Conservation (phyloP, 1,140 invertebrate species). For the Drosophila equinoxialis region DNA sequence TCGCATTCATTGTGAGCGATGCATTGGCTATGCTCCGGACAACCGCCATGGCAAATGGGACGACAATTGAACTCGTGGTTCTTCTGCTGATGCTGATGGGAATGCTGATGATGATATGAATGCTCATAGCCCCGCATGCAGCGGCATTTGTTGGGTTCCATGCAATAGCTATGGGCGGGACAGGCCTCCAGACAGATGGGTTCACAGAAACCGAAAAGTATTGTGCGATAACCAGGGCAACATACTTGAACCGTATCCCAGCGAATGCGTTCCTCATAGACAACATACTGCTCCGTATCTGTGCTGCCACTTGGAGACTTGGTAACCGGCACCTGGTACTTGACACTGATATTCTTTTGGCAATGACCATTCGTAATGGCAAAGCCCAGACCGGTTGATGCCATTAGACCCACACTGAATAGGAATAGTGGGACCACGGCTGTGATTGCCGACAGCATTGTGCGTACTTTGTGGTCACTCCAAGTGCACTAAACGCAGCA, state of each 20-base stretch:
- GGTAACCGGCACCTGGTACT: slow-evolving; percentile 73
- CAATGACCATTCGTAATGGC: slow-evolving; percentile 71
- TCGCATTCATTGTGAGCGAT: slow-evolving; percentile 69
- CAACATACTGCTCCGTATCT: slow-evolving; percentile 43
- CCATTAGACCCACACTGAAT: slow-evolving; percentile 23
- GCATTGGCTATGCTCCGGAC: slow-evolving; percentile 69
- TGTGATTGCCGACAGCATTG: slow-evolving; percentile 37
- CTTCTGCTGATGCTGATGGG: slow-evolving; percentile 61
- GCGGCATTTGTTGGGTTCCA: slow-evolving; percentile 85
- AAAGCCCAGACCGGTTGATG: slow-evolving; percentile 25
- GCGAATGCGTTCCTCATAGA: slow-evolving; percentile 67
- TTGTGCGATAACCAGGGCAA: slow-evolving; percentile 73
- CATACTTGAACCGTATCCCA: slow-evolving; percentile 71
- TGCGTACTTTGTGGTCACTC: slow-evolving; percentile 30
- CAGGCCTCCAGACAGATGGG: slow-evolving; percentile 64
- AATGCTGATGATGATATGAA: slow-evolving; percentile 74
- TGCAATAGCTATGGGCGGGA: slow-evolving; percentile 84
- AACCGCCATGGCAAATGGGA: slow-evolving; percentile 68
- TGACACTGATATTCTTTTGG: slow-evolving; percentile 72
- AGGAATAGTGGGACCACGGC: slow-evolving; percentile 24
- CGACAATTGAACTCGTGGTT: slow-evolving; percentile 63
- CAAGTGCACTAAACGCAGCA: slow-evolving; percentile 52
- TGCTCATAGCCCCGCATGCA: slow-evolving; percentile 84
- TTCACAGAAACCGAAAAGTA: slow-evolving; percentile 72
- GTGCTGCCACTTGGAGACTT: slow-evolving; percentile 27